These are phyloP conservation scores for Procavia capensis DNA, from an alignment of 2,113 vertebrate genomes.

Conservation along the genomic window DNA sequence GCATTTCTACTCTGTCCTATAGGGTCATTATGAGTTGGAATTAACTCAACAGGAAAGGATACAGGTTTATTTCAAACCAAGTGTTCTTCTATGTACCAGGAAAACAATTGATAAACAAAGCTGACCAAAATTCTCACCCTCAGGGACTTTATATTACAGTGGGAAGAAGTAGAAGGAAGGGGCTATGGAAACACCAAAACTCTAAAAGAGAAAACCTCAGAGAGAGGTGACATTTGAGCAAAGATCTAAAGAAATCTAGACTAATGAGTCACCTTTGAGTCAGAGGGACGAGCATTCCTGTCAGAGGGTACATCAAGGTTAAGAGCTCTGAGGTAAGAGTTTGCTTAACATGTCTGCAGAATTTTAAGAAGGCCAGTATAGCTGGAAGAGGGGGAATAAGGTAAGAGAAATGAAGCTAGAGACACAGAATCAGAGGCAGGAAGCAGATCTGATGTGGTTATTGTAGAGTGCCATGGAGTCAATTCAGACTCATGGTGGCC, in stretches of 20 bases:
- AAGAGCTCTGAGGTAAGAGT: neutral
- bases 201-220: neutral
- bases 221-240: neutral
- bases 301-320: neutral
- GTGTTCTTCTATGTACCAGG: neutral
- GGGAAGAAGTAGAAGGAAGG: neutral
- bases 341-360: neutral
- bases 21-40: too few species aligned
- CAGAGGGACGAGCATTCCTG: neutral
- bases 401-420: neutral
- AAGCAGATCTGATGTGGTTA: too few species aligned
- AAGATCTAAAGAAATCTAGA: neutral
- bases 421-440: neutral
- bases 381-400: neutral
- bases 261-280: neutral
- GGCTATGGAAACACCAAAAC: neutral
- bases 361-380: neutral
- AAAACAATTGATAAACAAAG: neutral
- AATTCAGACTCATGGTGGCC: too few species aligned
- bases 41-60: too few species aligned
- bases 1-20: too few species aligned
- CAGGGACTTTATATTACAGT: neutral
- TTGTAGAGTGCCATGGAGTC: too few species aligned
- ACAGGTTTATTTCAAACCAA: neutral
- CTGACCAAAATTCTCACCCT: neutral